Evolutionary conservation across 2,797 vertebrate genomes (phyloP).

Genomic region (Florisuga fusca): DNA sequence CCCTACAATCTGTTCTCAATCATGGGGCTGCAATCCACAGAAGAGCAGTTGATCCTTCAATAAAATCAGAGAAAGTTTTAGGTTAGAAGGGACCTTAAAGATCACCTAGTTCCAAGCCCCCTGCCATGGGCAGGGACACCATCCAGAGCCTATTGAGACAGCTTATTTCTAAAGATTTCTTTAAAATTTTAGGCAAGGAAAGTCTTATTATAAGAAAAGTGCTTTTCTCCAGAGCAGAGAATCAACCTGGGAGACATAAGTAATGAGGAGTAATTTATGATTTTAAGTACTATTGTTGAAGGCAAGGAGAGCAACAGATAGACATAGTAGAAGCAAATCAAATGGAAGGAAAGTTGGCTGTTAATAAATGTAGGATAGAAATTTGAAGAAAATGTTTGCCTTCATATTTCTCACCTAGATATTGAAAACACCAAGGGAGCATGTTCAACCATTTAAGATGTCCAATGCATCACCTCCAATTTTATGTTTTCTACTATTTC

Average conservation of each 20-base stretch:
- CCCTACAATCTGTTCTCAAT: neutral
- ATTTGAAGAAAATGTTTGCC: neutral
- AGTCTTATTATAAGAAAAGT: neutral
- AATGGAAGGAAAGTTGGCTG: neutral
- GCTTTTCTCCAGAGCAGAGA: neutral
- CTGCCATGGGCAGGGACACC: too few species aligned
- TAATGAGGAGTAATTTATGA: neutral
- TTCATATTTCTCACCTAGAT: neutral
- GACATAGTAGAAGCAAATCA: neutral
- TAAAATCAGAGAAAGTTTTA: too few species aligned
- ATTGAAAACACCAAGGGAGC: neutral
- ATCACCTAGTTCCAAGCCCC: too few species aligned
- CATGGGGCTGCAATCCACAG: neutral
- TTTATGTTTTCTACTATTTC: neutral
- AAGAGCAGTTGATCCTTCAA: neutral
- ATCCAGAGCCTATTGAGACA: neutral
- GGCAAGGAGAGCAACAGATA: neutral
- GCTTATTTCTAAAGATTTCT: neutral
- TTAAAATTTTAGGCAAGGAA: neutral
- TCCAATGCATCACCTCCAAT: neutral
- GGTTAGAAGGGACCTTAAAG: too few species aligned
- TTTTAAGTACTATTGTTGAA: neutral
- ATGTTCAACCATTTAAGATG: neutral
- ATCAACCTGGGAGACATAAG: neutral
- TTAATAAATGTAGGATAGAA: neutral